A percentile compares a stretch with the other conserved stretches of the same genome.
phyloP scores from a whole-genome alignment of 1,140 invertebrate genomes.

The Neuroterus valhalla region DNA sequence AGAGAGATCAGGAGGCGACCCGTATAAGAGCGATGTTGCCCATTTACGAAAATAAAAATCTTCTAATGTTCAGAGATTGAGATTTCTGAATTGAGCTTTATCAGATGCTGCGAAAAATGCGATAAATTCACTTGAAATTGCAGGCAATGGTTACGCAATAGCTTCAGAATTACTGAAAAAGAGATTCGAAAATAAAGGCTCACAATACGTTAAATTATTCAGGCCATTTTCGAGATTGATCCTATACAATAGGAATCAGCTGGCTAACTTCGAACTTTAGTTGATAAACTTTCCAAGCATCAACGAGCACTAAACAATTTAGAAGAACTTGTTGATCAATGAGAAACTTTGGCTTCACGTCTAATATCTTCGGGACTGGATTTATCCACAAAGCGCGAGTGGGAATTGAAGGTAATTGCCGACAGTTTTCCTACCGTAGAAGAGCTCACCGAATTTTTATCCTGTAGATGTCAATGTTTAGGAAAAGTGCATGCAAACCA shows the following conservation, averaged over 20 bases:
- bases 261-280: no score
- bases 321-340: neutral
- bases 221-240: conserved; percentile 21
- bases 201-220: neutral
- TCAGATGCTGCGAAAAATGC: neutral
- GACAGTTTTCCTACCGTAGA: neutral
- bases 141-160: neutral
- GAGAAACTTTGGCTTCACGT: neutral
- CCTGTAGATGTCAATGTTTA: neutral
- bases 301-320: neutral
- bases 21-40: no score
- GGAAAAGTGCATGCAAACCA: no score
- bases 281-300: neutral
- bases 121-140: neutral
- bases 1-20: no score
- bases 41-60: no score
- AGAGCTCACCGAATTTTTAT: neutral
- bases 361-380: neutral
- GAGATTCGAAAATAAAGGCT: neutral
- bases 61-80: no score
- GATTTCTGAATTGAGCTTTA: conserved; percentile 20
- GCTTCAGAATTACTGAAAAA: conserved; percentile 2
- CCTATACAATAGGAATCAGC: no score
- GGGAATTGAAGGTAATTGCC: neutral
- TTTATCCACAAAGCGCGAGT: neutral